phyloP scores from a whole-genome alignment of 2,797 vertebrate species.

The Hafferia zeledoni region DNA sequence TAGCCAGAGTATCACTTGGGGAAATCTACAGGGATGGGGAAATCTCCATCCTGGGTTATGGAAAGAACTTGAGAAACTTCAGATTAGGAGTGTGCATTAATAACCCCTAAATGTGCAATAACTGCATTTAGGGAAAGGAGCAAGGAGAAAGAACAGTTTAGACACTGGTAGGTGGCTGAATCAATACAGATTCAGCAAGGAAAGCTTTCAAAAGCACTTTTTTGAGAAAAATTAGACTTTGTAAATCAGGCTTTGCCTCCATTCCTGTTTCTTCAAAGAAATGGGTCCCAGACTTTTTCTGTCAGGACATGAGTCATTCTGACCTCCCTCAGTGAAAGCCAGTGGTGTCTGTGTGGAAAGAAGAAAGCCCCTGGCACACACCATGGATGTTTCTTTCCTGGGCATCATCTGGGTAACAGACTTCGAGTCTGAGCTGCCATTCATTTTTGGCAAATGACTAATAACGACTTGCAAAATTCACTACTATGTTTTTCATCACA shows the following conservation, averaged over 20 bases:
- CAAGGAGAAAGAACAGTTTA: neutral
- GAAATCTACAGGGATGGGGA: neutral
- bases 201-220: neutral
- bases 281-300: neutral
- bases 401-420: neutral
- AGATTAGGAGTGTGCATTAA: neutral
- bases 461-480: conserved; percentile 45
- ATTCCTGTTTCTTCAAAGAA: neutral
- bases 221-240: neutral
- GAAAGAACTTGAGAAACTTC: neutral
- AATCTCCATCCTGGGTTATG: neutral
- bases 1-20: neutral
- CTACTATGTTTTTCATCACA: conserved; percentile 37
- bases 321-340: conserved; percentile 29
- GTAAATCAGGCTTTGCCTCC: neutral
- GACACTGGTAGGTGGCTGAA: neutral
- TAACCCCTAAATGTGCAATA: neutral
- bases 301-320: conserved; percentile 21
- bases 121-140: neutral
- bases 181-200: no score
- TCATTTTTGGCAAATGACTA: conserved; percentile 35
- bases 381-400: neutral
- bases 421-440: neutral
- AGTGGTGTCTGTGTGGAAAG: neutral
- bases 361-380: conserved; percentile 8